These are phyloP conservation scores for Nothoprocta pentlandii DNA, from an alignment of 2,113 vertebrate genomes.

Conservation along the genomic window DNA sequence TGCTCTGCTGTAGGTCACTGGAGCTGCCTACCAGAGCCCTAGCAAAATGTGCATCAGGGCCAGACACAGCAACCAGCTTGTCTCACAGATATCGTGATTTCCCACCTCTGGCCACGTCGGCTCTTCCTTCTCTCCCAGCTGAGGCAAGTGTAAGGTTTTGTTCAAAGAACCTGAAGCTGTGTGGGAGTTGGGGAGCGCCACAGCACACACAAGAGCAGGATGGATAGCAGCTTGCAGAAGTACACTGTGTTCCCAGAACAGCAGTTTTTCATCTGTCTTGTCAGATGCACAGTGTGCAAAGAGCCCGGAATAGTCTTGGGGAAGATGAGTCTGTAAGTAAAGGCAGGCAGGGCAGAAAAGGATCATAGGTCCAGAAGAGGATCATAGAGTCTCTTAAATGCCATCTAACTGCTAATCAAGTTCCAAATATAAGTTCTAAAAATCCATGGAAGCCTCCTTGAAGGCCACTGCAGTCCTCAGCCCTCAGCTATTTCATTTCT, in stretches of 20 bases:
- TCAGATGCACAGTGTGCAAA: fast-evolving
- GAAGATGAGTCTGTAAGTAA: neutral
- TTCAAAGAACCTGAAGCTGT: neutral
- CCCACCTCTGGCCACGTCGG: fast-evolving
- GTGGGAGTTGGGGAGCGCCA: fast-evolving
- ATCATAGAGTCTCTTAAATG: neutral
- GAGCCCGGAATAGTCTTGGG: neutral
- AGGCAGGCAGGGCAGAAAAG: neutral
- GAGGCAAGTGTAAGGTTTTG: neutral
- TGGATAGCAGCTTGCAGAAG: neutral
- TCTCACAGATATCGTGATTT: neutral
- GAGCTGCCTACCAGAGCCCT: neutral
- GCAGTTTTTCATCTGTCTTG: neutral
- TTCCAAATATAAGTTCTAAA: neutral
- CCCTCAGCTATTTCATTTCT: neutral
- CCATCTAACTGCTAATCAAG: neutral
- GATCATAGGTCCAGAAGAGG: neutral
- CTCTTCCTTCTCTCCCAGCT: neutral
- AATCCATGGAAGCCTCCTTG: neutral
- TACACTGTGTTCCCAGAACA: neutral
- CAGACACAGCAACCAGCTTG: neutral
- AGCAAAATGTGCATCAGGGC: neutral
- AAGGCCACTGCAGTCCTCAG: neutral
- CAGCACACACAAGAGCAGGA: neutral
- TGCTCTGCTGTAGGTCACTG: neutral